Evolutionary conservation across 2,797 vertebrate species (phyloP).

Genomic region (Propithecus perrieri): DNA sequence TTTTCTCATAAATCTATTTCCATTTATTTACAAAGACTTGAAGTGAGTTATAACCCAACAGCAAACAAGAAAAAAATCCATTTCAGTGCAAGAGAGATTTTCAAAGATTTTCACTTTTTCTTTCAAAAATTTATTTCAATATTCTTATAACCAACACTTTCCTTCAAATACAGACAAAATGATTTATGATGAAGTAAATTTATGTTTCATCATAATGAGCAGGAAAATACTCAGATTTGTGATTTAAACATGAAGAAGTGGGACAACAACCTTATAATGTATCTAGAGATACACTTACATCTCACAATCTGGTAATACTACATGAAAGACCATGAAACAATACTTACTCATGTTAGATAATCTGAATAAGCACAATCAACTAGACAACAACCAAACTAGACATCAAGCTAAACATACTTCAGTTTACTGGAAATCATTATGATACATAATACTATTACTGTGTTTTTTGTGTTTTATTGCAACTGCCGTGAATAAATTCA

Average conservation of each 20-base stretch:
- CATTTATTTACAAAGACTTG: constrained; percentile 10
- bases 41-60: not conserved
- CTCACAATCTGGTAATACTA: not conserved
- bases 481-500: constrained; percentile 20
- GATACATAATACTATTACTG: not conserved
- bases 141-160: not conserved
- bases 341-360: not conserved
- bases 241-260: not conserved
- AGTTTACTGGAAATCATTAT: constrained; percentile 39
- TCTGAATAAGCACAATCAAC: not conserved
- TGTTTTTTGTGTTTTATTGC: not conserved
- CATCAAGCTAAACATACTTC: constrained; percentile 30
- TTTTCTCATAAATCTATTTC: constrained; percentile 32
- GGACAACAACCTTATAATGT: not conserved
- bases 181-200: not conserved
- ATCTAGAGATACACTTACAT: not conserved
- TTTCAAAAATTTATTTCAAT: constrained; percentile 47
- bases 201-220: constrained; percentile 14
- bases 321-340: not conserved
- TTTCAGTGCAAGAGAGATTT: not conserved
- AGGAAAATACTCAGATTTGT: not conserved
- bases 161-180: not conserved
- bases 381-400: not conserved
- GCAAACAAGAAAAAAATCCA: not conserved
- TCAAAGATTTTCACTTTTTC: not conserved